Base-by-base conservation (phyloP, 2,888 invertebrate species). In the Keiferia lycopersicella region DNA sequence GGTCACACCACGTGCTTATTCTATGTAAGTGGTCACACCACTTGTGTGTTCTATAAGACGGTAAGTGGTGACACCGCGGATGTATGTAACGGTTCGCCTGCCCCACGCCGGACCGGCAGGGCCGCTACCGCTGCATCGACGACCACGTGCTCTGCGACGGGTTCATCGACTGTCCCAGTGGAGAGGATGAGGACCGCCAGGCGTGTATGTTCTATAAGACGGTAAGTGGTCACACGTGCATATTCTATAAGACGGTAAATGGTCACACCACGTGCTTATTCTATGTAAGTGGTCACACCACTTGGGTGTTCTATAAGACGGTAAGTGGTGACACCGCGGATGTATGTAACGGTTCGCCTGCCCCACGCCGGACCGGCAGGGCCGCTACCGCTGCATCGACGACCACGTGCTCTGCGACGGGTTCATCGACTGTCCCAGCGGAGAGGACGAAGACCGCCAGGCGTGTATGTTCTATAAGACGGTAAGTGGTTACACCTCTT, bases 401-500 rank as follows among this genome's bases (percentile, higher is more conserved):
- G 22, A 20, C 22, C 12, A 51, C 88, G 97, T 97, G 74, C 94
- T 98, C 64, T 98, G 98, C 88, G 98, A 98, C 88, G 98, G 98
- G 70, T 98, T 97, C 92, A 95, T 97, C 84, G 98, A 98, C 93
- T 98, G 98, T 88, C 98, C 98, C 67, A 95, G 95, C 74, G 97
- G 96, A 67, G 98, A 98, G 87, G 98, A 98, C 84, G 98, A 98
- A 85, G 97, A 98, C 83, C 93, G 97, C 80, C 96, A 96, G 87
- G 95, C 96, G 77, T 98, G 98, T 93, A 97, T 98, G 97, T 98
- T 98, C 92, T 98, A 97, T 87, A 98, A 98, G 94, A 98, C 98
- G 94, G 98, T 98, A 92, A 94, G 94, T 63, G 18, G 3, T 4
- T 26, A 6, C 6, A 26, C 3, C 26, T 2, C 26, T 2, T 26